Percentiles rank a stretch among this genome's conserved stretches.
These are phyloP conservation scores for Chrysolophus pictus DNA, from an alignment of 2,797 vertebrate species.

Conservation along the genomic window DNA sequence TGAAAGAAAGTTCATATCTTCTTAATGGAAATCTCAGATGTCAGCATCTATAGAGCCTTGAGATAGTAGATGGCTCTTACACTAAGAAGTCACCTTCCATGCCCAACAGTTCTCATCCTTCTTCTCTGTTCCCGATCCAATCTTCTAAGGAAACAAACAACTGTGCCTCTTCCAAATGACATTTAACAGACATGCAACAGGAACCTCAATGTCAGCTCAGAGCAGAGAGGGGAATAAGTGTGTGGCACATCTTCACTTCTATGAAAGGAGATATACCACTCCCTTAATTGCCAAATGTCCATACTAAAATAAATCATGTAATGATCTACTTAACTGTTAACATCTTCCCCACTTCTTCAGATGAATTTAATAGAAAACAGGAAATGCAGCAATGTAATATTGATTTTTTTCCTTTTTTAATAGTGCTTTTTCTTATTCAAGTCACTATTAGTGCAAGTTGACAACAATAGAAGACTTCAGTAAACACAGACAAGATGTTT, in stretches of 20 bases:
- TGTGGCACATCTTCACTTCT: background rate
- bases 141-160: background rate
- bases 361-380: background rate
- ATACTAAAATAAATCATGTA: background rate
- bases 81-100: background rate
- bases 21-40: background rate
- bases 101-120: background rate
- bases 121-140: background rate
- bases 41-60: background rate
- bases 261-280: background rate
- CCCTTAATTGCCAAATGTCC: background rate
- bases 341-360: background rate
- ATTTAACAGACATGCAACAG: background rate
- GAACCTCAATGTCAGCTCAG: background rate
- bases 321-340: background rate
- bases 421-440: background rate
- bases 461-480: background rate
- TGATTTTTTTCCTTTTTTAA: background rate
- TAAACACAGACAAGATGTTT: background rate
- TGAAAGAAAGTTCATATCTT: background rate
- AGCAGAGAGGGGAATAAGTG: background rate
- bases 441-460: background rate
- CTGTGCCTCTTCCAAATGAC: background rate
- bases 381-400: background rate
- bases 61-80: background rate